Conservation (phyloP, 2,113 vertebrate species). For the Oenanthe oenanthe region DNA sequence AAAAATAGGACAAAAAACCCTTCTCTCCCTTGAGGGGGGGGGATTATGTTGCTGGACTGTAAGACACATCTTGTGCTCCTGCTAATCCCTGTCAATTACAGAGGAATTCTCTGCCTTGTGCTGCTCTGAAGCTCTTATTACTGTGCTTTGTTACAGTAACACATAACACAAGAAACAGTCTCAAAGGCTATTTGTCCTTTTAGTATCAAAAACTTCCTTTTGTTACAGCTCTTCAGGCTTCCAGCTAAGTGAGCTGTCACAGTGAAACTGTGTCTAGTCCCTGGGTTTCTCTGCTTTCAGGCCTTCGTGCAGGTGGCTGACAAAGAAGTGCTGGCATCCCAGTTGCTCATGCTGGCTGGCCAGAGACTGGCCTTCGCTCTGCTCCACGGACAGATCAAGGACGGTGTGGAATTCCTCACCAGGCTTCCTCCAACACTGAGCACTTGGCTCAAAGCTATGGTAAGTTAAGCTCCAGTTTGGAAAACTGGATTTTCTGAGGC, state of each 20-base stretch:
- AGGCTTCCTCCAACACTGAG: slow-evolving; percentile 90
- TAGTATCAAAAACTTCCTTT: neutral
- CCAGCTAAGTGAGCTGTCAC: neutral
- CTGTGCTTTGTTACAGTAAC: neutral
- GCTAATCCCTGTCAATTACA: neutral
- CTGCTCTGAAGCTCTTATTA: neutral
- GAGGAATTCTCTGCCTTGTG: neutral
- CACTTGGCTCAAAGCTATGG: slow-evolving; percentile 98
- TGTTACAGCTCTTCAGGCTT: neutral
- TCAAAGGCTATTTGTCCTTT: neutral
- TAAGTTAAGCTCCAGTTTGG: slow-evolving; percentile 56
- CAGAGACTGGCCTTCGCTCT: slow-evolving; percentile 89
- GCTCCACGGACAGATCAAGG: slow-evolving; percentile 84
- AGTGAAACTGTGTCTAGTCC: neutral
- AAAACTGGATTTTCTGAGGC: neutral
- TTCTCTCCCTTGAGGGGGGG: neutral
- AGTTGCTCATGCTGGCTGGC: slow-evolving; percentile 90
- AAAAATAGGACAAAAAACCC: neutral
- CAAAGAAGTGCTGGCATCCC: slow-evolving; percentile 93
- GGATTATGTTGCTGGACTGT: neutral
- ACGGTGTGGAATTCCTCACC: slow-evolving; percentile 91
- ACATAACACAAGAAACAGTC: neutral
- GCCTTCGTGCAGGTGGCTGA: slow-evolving; percentile 90
- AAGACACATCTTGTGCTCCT: neutral
- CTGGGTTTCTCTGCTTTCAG: slow-evolving; percentile 55